phyloP scores from a whole-genome alignment of 2,888 invertebrate species.

The Ferrisia virgata region DNA sequence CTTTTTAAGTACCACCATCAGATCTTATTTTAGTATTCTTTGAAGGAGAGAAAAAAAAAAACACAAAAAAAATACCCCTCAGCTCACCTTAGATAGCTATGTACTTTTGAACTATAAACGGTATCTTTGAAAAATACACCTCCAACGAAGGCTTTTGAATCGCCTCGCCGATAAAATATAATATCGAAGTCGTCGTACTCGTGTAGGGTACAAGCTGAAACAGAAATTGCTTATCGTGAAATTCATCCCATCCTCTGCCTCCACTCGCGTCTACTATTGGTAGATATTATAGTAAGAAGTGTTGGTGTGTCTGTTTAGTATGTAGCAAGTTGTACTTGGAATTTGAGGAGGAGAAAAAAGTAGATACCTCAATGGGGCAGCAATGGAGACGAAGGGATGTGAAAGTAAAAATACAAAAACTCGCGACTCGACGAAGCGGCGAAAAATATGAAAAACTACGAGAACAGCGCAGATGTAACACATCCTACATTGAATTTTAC shows the following conservation, averaged over 20 bases:
- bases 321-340: too few relatives aligned
- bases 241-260: background rate
- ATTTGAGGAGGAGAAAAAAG: background rate
- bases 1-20: background rate
- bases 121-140: background rate
- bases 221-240: background rate
- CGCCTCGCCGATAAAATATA: background rate
- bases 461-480: background rate
- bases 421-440: background rate
- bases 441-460: constrained; percentile 24
- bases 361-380: too few relatives aligned
- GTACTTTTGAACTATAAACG: background rate
- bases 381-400: background rate
- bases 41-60: too few relatives aligned
- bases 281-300: too few relatives aligned
- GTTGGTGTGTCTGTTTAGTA: too few relatives aligned
- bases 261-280: too few relatives aligned
- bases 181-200: background rate
- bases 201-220: background rate
- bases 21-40: background rate
- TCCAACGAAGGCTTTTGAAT: background rate
- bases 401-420: background rate
- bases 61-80: background rate
- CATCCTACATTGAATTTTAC: constrained; percentile 24
- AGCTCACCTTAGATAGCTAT: background rate